Evolutionary conservation across 2,797 vertebrate species (phyloP), one percentile per base, ranked within the genome.

Genomic region (Acipenser ruthenus): DNA sequence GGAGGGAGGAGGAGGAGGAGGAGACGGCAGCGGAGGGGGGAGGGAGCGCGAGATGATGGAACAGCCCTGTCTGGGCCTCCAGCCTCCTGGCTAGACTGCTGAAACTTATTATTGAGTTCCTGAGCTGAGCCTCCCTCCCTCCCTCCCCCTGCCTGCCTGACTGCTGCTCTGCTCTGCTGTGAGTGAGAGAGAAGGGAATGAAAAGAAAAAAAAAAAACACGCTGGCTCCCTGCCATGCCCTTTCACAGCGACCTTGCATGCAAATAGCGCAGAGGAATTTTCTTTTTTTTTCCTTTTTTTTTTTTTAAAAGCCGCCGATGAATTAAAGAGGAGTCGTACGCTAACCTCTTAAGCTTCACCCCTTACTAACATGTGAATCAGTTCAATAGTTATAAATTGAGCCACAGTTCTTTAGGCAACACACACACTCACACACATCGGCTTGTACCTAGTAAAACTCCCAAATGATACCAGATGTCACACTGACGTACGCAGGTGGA

Each of bases 51-150:
- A 78, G 81, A 86, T 80, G 84, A 87, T 80, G 84, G 93, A 94
- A 94, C 89, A 94, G 94, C 94, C 86, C 90, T 93, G 93, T 94
- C 93, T 95, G 93, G 89, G 91, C 91, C 92, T 90, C 85, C 90
- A 93, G 91, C 93, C 92, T 92, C 89, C 92, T 93, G 93, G 94
- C 94, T 92, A 95, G 93, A 95, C 93, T 92, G 92, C 88, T 93
- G 92, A 92, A 95, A 95, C 93, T 95, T 94, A 88, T 94, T 92
- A 93, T 92, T 92, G 94, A 93, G 93, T 92, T 93, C 89, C 91
- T 91, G 92, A 90, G 87, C 81, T 85, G 81, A 85, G 88, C 88
- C 86, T 90, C 87, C 87, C 23, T 37, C 23, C 89, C 87, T 86
- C 86, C 85, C 86, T 72, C 48, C 60, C 60, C 23, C 23, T 37